Evolutionary conservation across 1,140 invertebrate genomes (phyloP).

Genomic region (Zaprionus ornatus): DNA sequence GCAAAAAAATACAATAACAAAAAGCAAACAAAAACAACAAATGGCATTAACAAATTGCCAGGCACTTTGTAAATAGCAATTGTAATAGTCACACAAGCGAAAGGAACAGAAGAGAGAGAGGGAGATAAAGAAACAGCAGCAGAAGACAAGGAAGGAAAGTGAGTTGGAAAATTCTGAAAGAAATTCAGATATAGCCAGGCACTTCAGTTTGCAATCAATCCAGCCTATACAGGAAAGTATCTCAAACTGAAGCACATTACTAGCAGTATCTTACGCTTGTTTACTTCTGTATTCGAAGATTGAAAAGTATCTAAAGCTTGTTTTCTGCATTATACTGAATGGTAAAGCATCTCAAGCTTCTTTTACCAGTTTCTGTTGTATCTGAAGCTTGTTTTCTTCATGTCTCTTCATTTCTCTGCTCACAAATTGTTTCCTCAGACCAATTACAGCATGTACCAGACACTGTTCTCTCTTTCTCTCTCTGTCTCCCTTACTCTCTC

Average conservation of each 20-base stretch:
- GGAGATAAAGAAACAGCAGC: background rate
- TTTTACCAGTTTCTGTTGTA: background rate
- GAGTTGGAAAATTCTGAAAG: too few species aligned
- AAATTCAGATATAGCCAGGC: background rate
- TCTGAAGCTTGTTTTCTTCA: background rate
- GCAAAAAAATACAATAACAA: slow-evolving; percentile 33
- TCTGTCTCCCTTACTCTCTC: too few species aligned
- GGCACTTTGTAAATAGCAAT: slow-evolving; percentile 51
- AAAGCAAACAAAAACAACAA: slow-evolving; percentile 35
- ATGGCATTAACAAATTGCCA: slow-evolving; percentile 51
- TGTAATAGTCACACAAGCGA: slow-evolving; percentile 30
- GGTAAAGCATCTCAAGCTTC: background rate
- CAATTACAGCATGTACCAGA: background rate
- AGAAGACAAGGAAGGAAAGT: background rate
- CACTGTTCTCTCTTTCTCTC: too few species aligned
- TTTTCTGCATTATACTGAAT: background rate
- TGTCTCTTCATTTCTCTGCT: background rate
- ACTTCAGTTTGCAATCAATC: background rate
- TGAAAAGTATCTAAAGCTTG: background rate
- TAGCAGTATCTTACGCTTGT: too few species aligned
- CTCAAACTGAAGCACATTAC: background rate
- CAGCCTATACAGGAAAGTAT: background rate
- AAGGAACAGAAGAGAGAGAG: background rate
- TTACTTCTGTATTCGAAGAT: too few species aligned
- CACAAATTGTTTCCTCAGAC: background rate